Base-by-base conservation (phyloP, 1,140 invertebrate genomes). In the Drosophila hydei region DNA sequence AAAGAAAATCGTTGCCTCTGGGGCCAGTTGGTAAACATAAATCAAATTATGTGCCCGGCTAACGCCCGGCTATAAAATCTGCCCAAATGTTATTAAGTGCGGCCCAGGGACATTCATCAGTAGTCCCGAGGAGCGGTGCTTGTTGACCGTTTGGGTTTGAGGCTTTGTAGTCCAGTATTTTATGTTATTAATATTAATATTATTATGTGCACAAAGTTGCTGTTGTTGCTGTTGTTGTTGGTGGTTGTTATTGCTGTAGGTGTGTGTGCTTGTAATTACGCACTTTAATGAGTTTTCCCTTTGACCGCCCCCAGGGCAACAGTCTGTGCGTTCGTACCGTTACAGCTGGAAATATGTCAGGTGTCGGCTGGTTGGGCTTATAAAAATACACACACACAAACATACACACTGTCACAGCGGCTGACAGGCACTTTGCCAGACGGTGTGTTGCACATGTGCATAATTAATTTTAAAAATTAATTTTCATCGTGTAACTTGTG, bases 171-270 rank as follows among this genome's bases (percentile, higher is more conserved):
- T 67, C 60, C 58, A 87, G 77, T 71, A 72, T 88, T 81, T 80
- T 72, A 77, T 74, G 75, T 81, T 88, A 87, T 87, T 81, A 87
- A 87, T 85, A 85, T 89, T 88, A 88, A 88, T 88, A 83, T 87
- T 87, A 83, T 78, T 83, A 70, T 77, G 62, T 64, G 50, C 69
- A 80, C 59, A 77, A 65, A 75, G 68, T 79, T 77, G 36, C 45
- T 45, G 48, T 67, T 59, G n/a, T 16, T 56, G 27, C 47, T 45
- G 19, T n/a, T 40, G 38, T 54, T 64, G 6, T 9, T 12, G 14
- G 25, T 48, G 61, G 38, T 36, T 61, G 27, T 36, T 9, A 42
- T 2, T 12, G 30, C n/a, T 59, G 43, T 60, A 25, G 52, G 43
- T 80, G 67, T 75, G 62, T 74, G 69, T 76, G 60, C 60, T 69